Percentiles rank a stretch among this genome's conserved stretches.
These are phyloP conservation scores for Aromia moschata DNA, from an alignment of 2,888 invertebrate genomes.

Conservation along the genomic window DNA sequence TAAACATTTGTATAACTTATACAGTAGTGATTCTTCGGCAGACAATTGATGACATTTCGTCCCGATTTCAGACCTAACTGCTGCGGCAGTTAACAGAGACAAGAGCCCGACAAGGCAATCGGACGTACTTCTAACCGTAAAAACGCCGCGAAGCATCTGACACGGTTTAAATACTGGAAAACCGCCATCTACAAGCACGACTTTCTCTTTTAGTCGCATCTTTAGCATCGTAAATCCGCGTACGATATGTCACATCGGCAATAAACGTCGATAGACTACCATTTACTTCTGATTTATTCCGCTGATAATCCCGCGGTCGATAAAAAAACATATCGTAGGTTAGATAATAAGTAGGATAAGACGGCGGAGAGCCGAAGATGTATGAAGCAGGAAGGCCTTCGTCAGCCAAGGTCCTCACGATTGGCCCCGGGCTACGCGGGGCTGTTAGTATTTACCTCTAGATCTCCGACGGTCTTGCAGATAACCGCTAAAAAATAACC, in stretches of 20 bases:
- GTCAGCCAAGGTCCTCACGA: constrained; percentile 57
- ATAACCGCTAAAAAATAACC: constrained; percentile 42
- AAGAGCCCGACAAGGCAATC: too few species aligned
- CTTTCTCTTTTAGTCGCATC: constrained; percentile 32
- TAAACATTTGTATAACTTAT: too few species aligned
- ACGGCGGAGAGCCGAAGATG: constrained; percentile 53
- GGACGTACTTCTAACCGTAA: constrained; percentile 13
- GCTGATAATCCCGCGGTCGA: constrained; percentile 35
- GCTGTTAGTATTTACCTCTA: constrained; percentile 43
- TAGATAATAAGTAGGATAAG: constrained; percentile 48
- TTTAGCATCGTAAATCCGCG: constrained; percentile 23
- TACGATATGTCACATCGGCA: constrained; percentile 17
- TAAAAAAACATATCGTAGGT: constrained; percentile 41
- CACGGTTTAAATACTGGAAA: constrained; percentile 19
- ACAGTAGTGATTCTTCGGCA: too few species aligned
- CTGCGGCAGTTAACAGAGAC: too few species aligned
- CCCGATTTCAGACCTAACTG: too few species aligned
- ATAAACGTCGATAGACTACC: constrained; percentile 21
- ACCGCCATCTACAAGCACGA: constrained; percentile 11
- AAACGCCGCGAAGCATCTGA: constrained; percentile 12
- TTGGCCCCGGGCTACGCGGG: constrained; percentile 44
- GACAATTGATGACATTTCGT: too few species aligned
- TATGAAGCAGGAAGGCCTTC: constrained; percentile 56
- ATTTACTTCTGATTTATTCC: constrained; percentile 39
- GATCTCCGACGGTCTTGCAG: constrained; percentile 46